phyloP scores from a whole-genome alignment of 2,797 vertebrate genomes.

The Acanthiza pusilla region DNA sequence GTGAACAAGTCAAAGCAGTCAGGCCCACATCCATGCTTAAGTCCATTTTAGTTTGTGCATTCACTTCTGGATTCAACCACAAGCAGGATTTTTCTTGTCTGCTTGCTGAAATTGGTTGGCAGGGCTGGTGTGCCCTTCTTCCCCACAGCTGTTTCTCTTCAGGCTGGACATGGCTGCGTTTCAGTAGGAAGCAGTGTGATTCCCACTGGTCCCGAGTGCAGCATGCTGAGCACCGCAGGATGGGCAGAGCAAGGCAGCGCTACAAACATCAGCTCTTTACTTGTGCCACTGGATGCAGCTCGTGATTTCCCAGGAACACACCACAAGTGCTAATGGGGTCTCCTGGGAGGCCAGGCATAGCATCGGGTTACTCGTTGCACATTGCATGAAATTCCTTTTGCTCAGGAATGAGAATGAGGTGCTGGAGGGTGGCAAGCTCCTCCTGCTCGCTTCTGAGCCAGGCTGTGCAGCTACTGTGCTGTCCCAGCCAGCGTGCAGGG shows the following conservation, averaged over 20 bases:
- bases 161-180: background rate
- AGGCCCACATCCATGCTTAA: background rate
- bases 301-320: background rate
- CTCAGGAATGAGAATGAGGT: background rate
- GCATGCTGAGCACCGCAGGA: background rate
- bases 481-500: fast-evolving
- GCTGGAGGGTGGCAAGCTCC: background rate
- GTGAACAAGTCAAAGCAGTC: background rate
- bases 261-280: background rate
- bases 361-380: background rate
- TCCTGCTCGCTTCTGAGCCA: background rate
- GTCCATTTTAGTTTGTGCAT: background rate
- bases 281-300: background rate
- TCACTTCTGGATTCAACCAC: background rate
- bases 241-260: background rate
- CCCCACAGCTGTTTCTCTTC: slow-evolving; percentile 18
- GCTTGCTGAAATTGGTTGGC: background rate
- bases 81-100: background rate
- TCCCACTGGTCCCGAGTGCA: fast-evolving
- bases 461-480: background rate
- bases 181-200: background rate
- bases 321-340: background rate
- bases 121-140: background rate
- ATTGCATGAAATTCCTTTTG: background rate
- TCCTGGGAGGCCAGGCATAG: background rate